Conservation (phyloP, 2,888 invertebrate genomes). For the Nysson spinosus region DNA sequence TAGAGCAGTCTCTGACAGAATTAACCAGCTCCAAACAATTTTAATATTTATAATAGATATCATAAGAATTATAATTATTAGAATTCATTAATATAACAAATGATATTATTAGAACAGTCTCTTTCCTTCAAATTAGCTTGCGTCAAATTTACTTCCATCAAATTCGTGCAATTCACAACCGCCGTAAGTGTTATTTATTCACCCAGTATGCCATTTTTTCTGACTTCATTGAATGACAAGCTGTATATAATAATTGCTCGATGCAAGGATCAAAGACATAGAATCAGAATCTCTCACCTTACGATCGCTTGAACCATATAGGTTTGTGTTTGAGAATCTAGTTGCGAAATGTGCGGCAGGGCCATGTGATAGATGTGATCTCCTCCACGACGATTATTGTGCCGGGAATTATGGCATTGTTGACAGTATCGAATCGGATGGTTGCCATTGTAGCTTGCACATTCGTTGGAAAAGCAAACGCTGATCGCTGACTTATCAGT, state of each 20-base stretch:
- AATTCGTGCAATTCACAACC: constrained; percentile 43
- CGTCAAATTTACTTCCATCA: not conserved
- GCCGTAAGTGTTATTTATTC: constrained; percentile 17
- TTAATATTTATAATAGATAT: no score
- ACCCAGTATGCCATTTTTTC: constrained; percentile 12
- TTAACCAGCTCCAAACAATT: no score
- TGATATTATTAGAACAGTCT: not conserved
- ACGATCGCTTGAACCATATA: constrained; percentile 97
- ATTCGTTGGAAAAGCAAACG: constrained; percentile 98
- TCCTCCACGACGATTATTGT: constrained; percentile 90
- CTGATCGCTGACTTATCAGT: constrained; percentile 94
- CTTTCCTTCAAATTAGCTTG: constrained; percentile 22
- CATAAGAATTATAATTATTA: no score
- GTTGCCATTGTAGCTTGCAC: constrained; percentile 96
- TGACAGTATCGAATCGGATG: constrained; percentile 96
- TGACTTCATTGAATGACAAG: constrained; percentile 25
- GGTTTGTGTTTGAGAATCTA: constrained; percentile 93
- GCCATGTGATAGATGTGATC: constrained; percentile 95
- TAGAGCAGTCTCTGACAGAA: no score
- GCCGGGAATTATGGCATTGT: constrained; percentile 92
- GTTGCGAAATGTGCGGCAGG: constrained; percentile 91
- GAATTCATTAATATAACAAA: no score
- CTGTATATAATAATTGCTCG: constrained; percentile 33
- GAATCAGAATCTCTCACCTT: constrained; percentile 80
- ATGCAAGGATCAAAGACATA: constrained; percentile 1